These are phyloP conservation scores for Aphidius ervi DNA, from an alignment of 1,140 invertebrate species.

Conservation along the genomic window DNA sequence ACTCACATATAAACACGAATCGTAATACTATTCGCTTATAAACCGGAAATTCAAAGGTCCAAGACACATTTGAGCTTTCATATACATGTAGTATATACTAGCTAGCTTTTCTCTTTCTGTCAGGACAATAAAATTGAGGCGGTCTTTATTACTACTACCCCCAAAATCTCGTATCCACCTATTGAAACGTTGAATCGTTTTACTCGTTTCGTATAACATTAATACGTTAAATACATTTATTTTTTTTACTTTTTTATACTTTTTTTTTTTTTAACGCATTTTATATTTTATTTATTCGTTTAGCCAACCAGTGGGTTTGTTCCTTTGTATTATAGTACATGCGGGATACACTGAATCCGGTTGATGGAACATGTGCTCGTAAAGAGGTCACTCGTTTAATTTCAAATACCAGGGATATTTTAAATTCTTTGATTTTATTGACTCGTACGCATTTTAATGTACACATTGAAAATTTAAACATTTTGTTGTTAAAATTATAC, in stretches of 20 bases:
- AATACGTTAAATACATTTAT: constrained; percentile 35
- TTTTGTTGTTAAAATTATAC: constrained; percentile 4
- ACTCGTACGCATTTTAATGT: constrained; percentile 11
- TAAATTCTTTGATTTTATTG: constrained; percentile 21
- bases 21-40: constrained; percentile 42
- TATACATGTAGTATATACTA: constrained; percentile 3
- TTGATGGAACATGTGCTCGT: constrained; percentile 29
- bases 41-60: constrained; percentile 45
- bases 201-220: constrained; percentile 32
- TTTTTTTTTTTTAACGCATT: constrained; percentile 2
- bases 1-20: constrained; percentile 28
- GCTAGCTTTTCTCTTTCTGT: background rate
- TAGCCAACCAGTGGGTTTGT: background rate
- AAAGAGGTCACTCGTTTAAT: constrained; percentile 24
- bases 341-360: background rate
- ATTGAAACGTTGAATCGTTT: constrained; percentile 2
- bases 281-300: constrained; percentile 2
- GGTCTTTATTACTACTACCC: constrained; percentile 36
- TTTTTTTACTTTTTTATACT: constrained; percentile 18
- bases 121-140: constrained; percentile 41
- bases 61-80: constrained; percentile 14
- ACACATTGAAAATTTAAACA: constrained; percentile 4
- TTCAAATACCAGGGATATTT: constrained; percentile 21
- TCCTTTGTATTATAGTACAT: background rate
- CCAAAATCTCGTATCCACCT: too few relatives aligned